These are phyloP conservation scores for Halcyon badia DNA, from an alignment of 2,797 vertebrate species.

Conservation along the genomic window DNA sequence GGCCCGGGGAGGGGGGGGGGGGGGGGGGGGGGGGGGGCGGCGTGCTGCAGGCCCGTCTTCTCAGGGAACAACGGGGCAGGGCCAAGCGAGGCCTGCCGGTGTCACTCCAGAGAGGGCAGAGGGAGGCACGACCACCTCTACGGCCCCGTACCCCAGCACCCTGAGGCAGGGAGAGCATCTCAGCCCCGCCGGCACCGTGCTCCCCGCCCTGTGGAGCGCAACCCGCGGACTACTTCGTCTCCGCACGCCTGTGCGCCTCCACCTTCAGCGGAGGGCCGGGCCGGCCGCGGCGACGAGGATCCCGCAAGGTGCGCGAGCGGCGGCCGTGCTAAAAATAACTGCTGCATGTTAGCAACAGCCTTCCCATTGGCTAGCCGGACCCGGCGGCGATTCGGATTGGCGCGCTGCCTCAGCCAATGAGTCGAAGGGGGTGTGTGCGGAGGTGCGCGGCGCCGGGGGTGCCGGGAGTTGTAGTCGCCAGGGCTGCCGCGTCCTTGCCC, in stretches of 20 bases:
- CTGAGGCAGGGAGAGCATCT: neutral
- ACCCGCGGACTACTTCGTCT: conserved; percentile 56
- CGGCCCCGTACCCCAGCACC: neutral
- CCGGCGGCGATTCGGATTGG: conserved; percentile 81
- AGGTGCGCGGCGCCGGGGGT: neutral
- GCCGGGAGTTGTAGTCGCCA: conserved; percentile 85
- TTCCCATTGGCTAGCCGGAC: conserved; percentile 83
- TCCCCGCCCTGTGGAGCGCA: neutral
- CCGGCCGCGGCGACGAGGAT: conserved; percentile 68
- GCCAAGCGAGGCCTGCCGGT: neutral
- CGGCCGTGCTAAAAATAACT: conserved; percentile 93
- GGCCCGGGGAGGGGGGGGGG: too few species aligned
- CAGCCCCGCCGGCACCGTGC: accelerated
- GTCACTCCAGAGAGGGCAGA: accelerated
- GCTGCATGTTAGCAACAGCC: conserved; percentile 91
- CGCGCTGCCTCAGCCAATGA: conserved; percentile 67
- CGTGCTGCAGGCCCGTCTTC: neutral
- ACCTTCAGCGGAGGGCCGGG: neutral
- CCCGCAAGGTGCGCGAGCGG: conserved; percentile 49
- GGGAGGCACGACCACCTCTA: accelerated
- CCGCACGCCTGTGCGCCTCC: conserved; percentile 10
- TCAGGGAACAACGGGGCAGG: neutral
- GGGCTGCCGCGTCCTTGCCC: accelerated
- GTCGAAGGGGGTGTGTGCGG: neutral
- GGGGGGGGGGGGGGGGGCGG: neutral